Conservation (phyloP, 2,888 invertebrate species). For the Drosophila tripunctata region DNA sequence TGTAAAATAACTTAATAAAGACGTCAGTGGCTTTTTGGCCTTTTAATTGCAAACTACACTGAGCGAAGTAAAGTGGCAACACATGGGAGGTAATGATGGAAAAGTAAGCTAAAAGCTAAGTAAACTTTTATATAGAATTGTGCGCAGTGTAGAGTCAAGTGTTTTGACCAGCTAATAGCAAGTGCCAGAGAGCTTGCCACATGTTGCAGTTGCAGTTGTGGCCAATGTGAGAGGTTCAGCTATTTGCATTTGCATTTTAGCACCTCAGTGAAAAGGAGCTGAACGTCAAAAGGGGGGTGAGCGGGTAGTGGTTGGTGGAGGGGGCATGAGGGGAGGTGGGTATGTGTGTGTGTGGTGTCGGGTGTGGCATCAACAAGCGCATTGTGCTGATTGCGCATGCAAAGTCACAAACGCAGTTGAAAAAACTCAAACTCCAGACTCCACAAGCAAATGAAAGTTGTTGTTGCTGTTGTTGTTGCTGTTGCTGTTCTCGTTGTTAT, state of each 20-base stretch:
- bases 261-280: constrained; percentile 56
- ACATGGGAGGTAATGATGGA: not conserved
- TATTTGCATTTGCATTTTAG: constrained; percentile 79
- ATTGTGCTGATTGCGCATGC: constrained; percentile 79
- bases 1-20: not conserved
- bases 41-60: not conserved
- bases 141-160: constrained; percentile 49
- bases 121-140: not conserved
- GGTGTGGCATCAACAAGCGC: constrained; percentile 40
- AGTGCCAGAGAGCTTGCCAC: constrained; percentile 25
- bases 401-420: constrained; percentile 64
- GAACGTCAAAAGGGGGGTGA: constrained; percentile 4
- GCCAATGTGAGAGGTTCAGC: constrained; percentile 52
- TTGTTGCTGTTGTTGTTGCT: constrained; percentile 4
- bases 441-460: constrained; percentile 62
- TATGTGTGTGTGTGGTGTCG: not conserved
- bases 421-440: constrained; percentile 24
- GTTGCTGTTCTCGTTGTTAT: constrained; percentile 17
- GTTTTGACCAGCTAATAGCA: constrained; percentile 54
- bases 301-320: not conserved
- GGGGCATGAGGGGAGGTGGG: not conserved
- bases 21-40: not conserved
- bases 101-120: no score
- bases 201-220: constrained; percentile 42
- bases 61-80: not conserved